A percentile compares a stretch with the other conserved stretches of the same genome.
phyloP scores from a whole-genome alignment of 1,140 invertebrate species.

The Ooceraea biroi region DNA sequence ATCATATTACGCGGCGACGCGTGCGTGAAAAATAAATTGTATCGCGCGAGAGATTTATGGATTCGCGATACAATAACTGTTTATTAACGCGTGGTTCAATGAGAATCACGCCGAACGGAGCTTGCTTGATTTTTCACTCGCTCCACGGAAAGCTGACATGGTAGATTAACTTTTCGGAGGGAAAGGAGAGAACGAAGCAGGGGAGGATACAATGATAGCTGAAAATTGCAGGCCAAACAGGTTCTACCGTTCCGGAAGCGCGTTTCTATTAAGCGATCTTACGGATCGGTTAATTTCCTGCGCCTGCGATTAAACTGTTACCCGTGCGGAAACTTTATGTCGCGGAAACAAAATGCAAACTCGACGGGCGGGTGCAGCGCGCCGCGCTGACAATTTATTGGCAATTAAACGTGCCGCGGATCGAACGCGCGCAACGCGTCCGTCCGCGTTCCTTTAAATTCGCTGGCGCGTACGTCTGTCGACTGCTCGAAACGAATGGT shows the following conservation, averaged over 20 bases:
- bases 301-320: slow-evolving; percentile 48
- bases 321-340: neutral
- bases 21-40: neutral
- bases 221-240: slow-evolving; percentile 21
- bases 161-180: slow-evolving; percentile 20
- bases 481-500: neutral
- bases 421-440: slow-evolving; percentile 31
- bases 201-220: slow-evolving; percentile 11
- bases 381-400: slow-evolving; percentile 69
- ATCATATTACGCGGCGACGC: slow-evolving; percentile 27
- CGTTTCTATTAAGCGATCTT: slow-evolving; percentile 45
- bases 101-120: neutral
- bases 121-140: neutral
- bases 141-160: neutral
- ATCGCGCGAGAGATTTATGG: neutral
- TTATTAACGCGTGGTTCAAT: neutral
- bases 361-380: neutral
- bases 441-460: slow-evolving; percentile 37
- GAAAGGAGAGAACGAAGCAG: too few species aligned
- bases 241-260: slow-evolving; percentile 32
- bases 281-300: slow-evolving; percentile 50
- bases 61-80: neutral
- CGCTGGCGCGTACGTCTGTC: neutral
- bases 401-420: slow-evolving; percentile 78
- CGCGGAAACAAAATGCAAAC: slow-evolving; percentile 28